phyloP scores from a whole-genome alignment of 1,140 invertebrate species.

The Plutomurus gul region DNA sequence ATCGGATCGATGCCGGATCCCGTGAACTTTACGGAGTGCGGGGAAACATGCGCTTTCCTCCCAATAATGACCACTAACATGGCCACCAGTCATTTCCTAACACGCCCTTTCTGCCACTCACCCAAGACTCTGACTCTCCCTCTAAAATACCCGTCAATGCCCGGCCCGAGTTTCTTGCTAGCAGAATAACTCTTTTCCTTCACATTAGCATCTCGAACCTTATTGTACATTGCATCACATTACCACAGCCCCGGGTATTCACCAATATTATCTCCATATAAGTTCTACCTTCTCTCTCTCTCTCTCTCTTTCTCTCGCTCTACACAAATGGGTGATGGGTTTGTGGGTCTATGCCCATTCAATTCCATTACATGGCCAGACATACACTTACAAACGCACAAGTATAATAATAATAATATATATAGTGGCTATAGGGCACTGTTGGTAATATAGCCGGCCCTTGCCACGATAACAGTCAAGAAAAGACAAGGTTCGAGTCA shows the following conservation, averaged over 20 bases:
- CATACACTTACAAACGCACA: too few species aligned
- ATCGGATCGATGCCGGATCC: constrained; percentile 50
- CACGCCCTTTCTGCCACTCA: constrained; percentile 54
- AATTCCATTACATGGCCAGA: too few species aligned
- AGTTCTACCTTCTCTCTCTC: background rate
- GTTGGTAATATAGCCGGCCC: too few species aligned
- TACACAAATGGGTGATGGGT: background rate
- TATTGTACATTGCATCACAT: background rate
- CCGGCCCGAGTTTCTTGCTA: constrained; percentile 7
- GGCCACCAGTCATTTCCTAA: constrained; percentile 55
- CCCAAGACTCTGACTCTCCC: constrained; percentile 13
- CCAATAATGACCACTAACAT: constrained; percentile 55
- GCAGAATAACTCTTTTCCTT: constrained; percentile 14
- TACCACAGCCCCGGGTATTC: background rate
- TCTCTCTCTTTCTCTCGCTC: background rate
- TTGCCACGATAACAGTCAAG: too few species aligned
- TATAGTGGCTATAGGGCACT: too few species aligned
- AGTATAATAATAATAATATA: too few species aligned
- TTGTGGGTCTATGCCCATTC: too few species aligned
- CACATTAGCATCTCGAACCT: constrained; percentile 12
- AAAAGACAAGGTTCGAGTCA: too few species aligned
- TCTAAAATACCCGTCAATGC: constrained; percentile 43
- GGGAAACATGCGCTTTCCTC: constrained; percentile 53
- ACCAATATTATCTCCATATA: background rate
- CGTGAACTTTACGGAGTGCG: constrained; percentile 38